Evolutionary conservation across 2,113 vertebrate species (phyloP).

Genomic region (Sigmodon hispidus): DNA sequence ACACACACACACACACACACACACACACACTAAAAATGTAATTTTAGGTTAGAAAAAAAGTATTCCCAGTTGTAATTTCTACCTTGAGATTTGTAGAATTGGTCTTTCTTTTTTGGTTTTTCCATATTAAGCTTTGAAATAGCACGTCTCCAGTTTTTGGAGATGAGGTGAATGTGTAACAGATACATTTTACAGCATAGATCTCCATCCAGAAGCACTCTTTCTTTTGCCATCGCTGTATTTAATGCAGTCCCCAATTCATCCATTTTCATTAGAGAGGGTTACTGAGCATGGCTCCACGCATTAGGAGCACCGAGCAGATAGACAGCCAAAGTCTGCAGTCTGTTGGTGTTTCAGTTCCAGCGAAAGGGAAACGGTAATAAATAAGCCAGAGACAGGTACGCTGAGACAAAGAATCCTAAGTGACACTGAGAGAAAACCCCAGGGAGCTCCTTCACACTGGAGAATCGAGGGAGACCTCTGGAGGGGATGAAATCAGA

Average conservation of each 20-base stretch:
- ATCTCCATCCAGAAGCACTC: background rate
- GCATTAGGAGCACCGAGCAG: background rate
- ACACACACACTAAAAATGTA: background rate
- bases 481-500: background rate
- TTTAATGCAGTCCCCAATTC: background rate
- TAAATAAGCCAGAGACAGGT: background rate
- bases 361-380: background rate
- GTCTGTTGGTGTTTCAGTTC: background rate
- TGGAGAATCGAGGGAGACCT: background rate
- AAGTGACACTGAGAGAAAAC: background rate
- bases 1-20: background rate
- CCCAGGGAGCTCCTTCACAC: background rate
- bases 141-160: background rate
- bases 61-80: background rate
- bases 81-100: background rate
- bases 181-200: background rate
- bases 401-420: background rate
- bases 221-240: background rate
- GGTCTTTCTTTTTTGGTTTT: background rate
- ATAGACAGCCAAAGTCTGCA: background rate
- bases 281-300: background rate
- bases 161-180: constrained; percentile 7
- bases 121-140: constrained; percentile 33
- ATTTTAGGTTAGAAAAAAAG: background rate
- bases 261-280: background rate